Conservation (phyloP, 2,113 vertebrate genomes). For the Tyrannus savana region DNA sequence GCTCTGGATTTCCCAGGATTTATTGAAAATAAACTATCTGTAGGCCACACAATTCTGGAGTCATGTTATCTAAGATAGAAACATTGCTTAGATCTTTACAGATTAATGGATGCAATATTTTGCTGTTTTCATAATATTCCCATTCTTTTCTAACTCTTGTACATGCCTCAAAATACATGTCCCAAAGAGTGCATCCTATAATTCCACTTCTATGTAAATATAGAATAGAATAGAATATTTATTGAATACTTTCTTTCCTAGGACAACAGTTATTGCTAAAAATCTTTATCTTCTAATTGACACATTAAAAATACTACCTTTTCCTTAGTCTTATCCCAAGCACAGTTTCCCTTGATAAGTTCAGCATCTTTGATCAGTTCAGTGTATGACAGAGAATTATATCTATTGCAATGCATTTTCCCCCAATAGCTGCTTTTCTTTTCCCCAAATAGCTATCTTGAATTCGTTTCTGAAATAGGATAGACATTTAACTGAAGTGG, state of each 20-base stretch:
- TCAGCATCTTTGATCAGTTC: neutral
- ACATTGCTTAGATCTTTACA: neutral
- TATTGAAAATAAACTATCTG: neutral
- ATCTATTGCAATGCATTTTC: neutral
- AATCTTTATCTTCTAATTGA: neutral
- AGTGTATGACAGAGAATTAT: neutral
- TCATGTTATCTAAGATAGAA: neutral
- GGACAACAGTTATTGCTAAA: neutral
- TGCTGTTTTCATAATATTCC: neutral
- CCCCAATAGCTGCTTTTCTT: neutral
- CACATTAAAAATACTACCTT: fast-evolving
- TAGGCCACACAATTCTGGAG: neutral
- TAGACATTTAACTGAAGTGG: neutral
- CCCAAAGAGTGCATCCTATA: neutral
- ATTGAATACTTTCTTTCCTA: neutral
- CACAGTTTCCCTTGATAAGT: neutral
- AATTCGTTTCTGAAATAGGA: neutral
- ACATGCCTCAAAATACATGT: neutral
- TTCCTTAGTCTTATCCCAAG: neutral
- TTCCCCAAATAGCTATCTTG: neutral
- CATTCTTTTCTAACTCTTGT: neutral
- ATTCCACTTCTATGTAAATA: neutral
- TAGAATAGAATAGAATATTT: neutral
- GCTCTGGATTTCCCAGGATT: neutral
- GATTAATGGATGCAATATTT: neutral